These are phyloP conservation scores for Leucophenga maculata DNA, from an alignment of 2,888 invertebrate genomes.

Conservation along the genomic window DNA sequence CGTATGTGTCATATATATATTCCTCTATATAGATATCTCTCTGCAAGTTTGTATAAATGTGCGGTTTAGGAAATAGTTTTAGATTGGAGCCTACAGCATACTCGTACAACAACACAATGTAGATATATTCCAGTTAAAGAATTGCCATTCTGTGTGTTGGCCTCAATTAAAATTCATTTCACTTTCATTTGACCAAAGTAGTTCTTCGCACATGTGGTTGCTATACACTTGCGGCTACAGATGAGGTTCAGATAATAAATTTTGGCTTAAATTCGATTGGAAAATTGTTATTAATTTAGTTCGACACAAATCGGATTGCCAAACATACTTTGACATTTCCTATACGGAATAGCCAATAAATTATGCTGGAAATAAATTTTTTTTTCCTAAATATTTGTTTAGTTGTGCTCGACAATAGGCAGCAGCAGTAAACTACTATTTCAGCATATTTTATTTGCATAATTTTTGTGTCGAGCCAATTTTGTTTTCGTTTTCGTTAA, in stretches of 20 bases:
- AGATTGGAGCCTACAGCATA: no score
- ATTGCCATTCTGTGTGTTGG: conserved; percentile 44
- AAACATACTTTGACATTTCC: conserved; percentile 18
- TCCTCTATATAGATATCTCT: neutral
- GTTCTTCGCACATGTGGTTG: conserved; percentile 9
- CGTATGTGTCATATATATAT: no score
- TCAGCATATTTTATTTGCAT: conserved; percentile 19
- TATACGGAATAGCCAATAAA: neutral
- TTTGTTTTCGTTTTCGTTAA: conserved; percentile 1
- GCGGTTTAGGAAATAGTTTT: no score
- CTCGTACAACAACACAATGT: no score
- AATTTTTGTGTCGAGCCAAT: conserved; percentile 19
- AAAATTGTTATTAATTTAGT: neutral
- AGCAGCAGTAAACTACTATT: no score
- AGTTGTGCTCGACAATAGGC: no score
- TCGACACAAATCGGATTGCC: neutral
- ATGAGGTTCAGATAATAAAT: conserved; percentile 8
- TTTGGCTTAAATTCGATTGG: neutral
- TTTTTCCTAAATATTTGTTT: no score
- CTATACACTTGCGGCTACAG: neutral
- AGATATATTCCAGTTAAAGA: no score
- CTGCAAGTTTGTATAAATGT: neutral
- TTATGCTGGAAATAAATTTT: neutral
- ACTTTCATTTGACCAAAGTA: conserved; percentile 44
- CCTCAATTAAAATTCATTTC: conserved; percentile 51